Evolutionary conservation across 2,888 invertebrate genomes (phyloP).

Genomic region (Lamproptera curius): DNA sequence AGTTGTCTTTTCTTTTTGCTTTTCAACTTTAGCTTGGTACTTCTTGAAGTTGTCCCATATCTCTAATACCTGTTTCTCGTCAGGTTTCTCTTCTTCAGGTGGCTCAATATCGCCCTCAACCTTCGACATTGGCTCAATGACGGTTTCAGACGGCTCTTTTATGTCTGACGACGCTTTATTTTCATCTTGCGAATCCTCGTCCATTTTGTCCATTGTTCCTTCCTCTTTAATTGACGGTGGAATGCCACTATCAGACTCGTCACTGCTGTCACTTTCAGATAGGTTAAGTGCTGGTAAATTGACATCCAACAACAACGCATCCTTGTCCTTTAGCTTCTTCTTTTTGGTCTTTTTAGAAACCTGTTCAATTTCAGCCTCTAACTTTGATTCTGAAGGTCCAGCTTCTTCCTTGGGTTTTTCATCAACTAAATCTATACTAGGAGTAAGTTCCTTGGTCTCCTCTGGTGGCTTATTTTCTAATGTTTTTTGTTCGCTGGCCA

Average conservation of each 20-base stretch:
- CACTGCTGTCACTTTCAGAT: constrained; percentile 90
- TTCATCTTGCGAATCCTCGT: constrained; percentile 36
- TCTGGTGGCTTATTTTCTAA: constrained; percentile 43
- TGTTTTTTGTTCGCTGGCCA: constrained; percentile 46
- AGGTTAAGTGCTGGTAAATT: constrained; percentile 89
- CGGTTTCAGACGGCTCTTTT: constrained; percentile 27
- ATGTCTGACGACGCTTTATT: constrained; percentile 29
- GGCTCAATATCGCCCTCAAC: constrained; percentile 39
- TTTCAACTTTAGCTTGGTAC: constrained; percentile 84
- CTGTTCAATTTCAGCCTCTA: constrained; percentile 47
- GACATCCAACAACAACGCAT: constrained; percentile 67
- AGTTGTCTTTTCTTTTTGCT: constrained; percentile 67
- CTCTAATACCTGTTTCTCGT: constrained; percentile 80
- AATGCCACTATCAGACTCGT: constrained; percentile 75
- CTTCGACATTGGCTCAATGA: constrained; percentile 31
- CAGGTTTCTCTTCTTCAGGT: constrained; percentile 71
- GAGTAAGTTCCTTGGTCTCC: constrained; percentile 48
- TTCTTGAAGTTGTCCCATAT: constrained; percentile 89
- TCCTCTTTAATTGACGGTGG: constrained; percentile 39
- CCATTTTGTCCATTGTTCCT: constrained; percentile 33
- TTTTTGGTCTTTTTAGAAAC: constrained; percentile 65
- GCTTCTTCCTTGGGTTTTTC: constrained; percentile 54
- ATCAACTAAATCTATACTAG: constrained; percentile 59
- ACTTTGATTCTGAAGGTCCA: constrained; percentile 50
- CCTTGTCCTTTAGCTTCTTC: constrained; percentile 68